Base-by-base conservation (phyloP, 2,113 vertebrate genomes). In the Setophaga coronata region DNA sequence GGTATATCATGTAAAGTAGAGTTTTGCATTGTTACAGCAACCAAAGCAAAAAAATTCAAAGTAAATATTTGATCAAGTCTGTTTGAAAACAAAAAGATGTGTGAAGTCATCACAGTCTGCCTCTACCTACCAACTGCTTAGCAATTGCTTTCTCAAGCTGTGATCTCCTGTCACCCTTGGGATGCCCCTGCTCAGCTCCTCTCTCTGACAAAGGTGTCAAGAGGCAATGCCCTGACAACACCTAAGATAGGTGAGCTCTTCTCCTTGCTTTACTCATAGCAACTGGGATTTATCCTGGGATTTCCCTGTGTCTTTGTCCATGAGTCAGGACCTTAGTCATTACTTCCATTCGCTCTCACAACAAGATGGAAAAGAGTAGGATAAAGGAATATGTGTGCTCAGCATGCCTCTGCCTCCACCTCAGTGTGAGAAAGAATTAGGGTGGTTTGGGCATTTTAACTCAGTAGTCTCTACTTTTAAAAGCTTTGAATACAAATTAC, bases 11-110 rank as follows among this genome's bases (percentile, higher is more conserved):
- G 31, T 50, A 92, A 93, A 96, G 24, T 17, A 90, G 62, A 82
- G 31, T 76, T 78, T 34, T 90, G 29, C 64, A 83, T 18, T 93
- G 42, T 76, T 85, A 67, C 31, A 95, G 50, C 47, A 94, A 96
- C 57, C 31, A 81, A 90, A 96, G 65, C 25, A 93, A 89, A 82
- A 79, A 89, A 64, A 78, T n/a, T 58, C 54, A 23, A 76, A 96
- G 77, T 77, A 79, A 11, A 18, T 80, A 57, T 93, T 89, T 94
- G 76, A 96, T 43, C 23, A 79, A 94, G 29, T 28, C 24, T 38
- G 54, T 84, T 86, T 89, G 64, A 78, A 93, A 85, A 82, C 28
- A n/a, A 14, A 54, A 85, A 76, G 29, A 56, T 78, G 10, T 61
- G 45, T 88, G 60, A 90, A 93, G 66, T 42, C 80, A 76, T 26